A percentile compares a stretch with the other conserved stretches of the same genome.
Conservation (phyloP, 1,140 invertebrate species). For the Microplitis demolitor region DNA sequence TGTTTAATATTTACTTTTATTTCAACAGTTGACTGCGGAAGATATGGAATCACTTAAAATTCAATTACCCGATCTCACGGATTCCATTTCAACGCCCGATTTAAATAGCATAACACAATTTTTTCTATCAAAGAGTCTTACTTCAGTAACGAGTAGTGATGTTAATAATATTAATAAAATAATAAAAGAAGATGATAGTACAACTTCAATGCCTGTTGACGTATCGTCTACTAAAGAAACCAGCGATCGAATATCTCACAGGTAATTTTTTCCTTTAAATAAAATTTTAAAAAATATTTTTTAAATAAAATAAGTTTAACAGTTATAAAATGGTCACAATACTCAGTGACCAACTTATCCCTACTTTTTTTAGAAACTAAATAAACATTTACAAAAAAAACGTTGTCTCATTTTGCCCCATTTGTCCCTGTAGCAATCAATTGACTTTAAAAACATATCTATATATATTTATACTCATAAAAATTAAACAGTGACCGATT, state of each 20-base stretch:
- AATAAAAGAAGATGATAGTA: conserved; percentile 31
- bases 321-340: too few relatives aligned
- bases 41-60: conserved; percentile 72
- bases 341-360: too few relatives aligned
- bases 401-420: too few relatives aligned
- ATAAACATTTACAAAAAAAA: too few relatives aligned
- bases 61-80: conserved; percentile 68
- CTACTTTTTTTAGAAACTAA: too few relatives aligned
- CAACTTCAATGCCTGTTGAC: conserved; percentile 43
- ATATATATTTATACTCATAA: too few relatives aligned
- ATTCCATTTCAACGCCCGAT: conserved; percentile 66
- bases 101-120: conserved; percentile 74
- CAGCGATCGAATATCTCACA: conserved; percentile 35
- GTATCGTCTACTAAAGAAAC: conserved; percentile 39
- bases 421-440: too few relatives aligned
- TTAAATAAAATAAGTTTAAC: neutral
- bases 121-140: conserved; percentile 65
- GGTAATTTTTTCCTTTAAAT: too few relatives aligned
- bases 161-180: conserved; percentile 51
- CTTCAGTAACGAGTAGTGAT: conserved; percentile 41
- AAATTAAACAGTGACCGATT: too few relatives aligned
- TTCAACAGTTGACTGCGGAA: conserved; percentile 61
- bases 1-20: conserved; percentile 7
- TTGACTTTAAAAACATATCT: too few relatives aligned
- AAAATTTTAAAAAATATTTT: neutral